phyloP scores from a whole-genome alignment of 2,113 vertebrate genomes.

The Martes martes region DNA sequence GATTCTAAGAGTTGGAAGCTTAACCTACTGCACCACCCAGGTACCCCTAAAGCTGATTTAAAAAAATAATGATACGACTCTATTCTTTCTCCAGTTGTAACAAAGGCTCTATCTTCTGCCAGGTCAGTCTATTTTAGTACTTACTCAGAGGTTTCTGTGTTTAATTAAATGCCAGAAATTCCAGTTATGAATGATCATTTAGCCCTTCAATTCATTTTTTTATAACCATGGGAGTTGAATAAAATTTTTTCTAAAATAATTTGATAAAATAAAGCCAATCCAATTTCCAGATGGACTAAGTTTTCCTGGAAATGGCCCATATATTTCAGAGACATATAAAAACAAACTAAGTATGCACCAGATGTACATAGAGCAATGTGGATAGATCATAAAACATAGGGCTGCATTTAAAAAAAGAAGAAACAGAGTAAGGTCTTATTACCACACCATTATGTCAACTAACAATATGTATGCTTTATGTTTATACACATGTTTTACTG shows the following conservation, averaged over 20 bases:
- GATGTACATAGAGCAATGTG: background rate
- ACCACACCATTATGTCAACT: background rate
- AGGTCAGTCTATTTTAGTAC: background rate
- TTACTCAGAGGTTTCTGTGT: background rate
- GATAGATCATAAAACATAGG: background rate
- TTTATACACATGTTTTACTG: background rate
- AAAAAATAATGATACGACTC: background rate
- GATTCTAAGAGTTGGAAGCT: background rate
- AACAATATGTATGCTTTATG: background rate
- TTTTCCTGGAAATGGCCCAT: constrained; percentile 16
- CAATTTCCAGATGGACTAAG: constrained; percentile 17
- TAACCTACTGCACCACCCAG: background rate
- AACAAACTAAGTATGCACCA: background rate
- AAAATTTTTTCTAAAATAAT: constrained; percentile 31
- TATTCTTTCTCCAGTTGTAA: background rate
- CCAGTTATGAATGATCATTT: constrained; percentile 23
- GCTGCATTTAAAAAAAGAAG: background rate
- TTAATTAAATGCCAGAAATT: constrained; percentile 7
- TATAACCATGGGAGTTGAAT: background rate
- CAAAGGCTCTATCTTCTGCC: background rate
- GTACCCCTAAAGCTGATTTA: background rate
- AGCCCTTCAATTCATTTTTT: constrained; percentile 41
- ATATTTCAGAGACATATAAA: constrained; percentile 34
- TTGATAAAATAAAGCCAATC: constrained; percentile 18
- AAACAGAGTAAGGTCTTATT: background rate